These are phyloP conservation scores for Mesorhabditis spiculigera DNA, from an alignment of 2,888 invertebrate species.

Conservation along the genomic window DNA sequence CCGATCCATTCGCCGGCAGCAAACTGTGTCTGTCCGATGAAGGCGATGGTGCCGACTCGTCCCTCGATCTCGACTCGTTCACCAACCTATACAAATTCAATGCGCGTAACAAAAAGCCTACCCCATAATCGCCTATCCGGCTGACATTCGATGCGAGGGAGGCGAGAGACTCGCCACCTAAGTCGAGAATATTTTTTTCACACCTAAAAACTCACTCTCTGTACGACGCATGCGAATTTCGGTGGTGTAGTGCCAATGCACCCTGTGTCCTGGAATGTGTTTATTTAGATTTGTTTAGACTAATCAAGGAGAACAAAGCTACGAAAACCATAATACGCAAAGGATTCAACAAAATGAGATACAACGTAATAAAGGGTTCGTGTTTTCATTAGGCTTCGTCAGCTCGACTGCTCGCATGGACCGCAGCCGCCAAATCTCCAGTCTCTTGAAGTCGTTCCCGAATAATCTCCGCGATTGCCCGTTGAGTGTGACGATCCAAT, in stretches of 20 bases:
- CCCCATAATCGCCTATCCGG: constrained; percentile 24
- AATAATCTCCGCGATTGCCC: constrained; percentile 91
- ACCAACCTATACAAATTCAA: constrained; percentile 23
- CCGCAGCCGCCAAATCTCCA: constrained; percentile 32
- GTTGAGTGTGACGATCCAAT: constrained; percentile 84
- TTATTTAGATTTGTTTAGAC: no score
- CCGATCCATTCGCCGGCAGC: constrained; percentile 93
- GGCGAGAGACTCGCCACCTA: constrained; percentile 22
- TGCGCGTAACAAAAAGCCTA: constrained; percentile 1
- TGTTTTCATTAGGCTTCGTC: neutral
- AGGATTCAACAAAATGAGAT: no score
- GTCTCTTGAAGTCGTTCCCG: constrained; percentile 37
- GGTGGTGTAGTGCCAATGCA: no score
- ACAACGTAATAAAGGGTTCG: no score
- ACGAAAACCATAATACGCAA: no score
- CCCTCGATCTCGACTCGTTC: constrained; percentile 28
- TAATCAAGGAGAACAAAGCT: no score
- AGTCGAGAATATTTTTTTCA: no score
- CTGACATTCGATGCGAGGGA: constrained; percentile 23
- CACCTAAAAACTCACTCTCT: no score
- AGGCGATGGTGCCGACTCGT: constrained; percentile 37
- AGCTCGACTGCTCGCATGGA: constrained; percentile 18
- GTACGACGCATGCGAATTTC: no score
- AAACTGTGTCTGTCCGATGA: constrained; percentile 42
- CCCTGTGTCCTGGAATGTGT: no score